A percentile compares a stretch with the other conserved stretches of the same genome.
Conservation (phyloP, 2,113 vertebrate species). For the Eclectus roratus region DNA sequence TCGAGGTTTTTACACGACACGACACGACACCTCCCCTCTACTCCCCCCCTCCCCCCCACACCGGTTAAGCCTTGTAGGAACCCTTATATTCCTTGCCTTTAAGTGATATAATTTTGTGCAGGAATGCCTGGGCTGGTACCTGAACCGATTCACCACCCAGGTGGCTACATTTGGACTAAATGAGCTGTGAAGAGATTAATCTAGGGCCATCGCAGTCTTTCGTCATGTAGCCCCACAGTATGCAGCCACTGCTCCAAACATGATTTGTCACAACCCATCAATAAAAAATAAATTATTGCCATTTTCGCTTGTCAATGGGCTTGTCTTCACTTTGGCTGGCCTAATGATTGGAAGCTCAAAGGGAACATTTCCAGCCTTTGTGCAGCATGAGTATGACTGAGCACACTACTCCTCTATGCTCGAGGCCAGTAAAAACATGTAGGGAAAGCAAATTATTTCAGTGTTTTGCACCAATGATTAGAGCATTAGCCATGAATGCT, state of each 20-base stretch:
- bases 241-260: constrained; percentile 81
- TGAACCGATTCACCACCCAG: constrained; percentile 92
- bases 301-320: constrained; percentile 88
- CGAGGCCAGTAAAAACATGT: constrained; percentile 75
- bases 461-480: constrained; percentile 73
- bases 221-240: constrained; percentile 70
- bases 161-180: constrained; percentile 96
- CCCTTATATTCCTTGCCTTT: constrained; percentile 85
- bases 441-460: constrained; percentile 77
- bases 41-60: not conserved
- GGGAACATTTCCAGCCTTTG: constrained; percentile 77
- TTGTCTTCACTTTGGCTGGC: constrained; percentile 80
- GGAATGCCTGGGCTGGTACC: constrained; percentile 83
- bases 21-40: no score
- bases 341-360: constrained; percentile 79
- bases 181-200: constrained; percentile 96
- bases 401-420: constrained; percentile 57
- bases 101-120: constrained; percentile 84
- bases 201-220: constrained; percentile 82
- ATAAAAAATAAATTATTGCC: constrained; percentile 97
- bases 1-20: constrained; percentile 77
- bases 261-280: constrained; percentile 94
- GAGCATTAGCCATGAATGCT: constrained; percentile 63
- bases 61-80: constrained; percentile 84
- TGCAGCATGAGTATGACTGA: constrained; percentile 73